These are phyloP conservation scores for Aphelenchoides avenae DNA, from an alignment of 1,140 invertebrate genomes.

Conservation along the genomic window DNA sequence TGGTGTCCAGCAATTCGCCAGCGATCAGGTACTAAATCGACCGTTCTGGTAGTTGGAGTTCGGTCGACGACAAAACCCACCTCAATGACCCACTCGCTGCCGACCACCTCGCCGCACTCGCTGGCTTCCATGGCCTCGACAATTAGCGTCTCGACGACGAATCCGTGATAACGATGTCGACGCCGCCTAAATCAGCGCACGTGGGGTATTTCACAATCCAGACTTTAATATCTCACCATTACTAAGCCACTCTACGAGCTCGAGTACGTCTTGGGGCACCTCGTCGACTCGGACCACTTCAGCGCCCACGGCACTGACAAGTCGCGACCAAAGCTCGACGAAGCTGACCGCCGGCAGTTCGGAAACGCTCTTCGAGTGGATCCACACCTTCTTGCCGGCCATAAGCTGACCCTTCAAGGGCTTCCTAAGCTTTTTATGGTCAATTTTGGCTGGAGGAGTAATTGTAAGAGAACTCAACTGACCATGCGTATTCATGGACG, in stretches of 20 bases:
- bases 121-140: conserved; percentile 15
- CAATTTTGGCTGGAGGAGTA: conserved; percentile 1
- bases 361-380: conserved; percentile 27
- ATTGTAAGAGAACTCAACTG: too few species aligned
- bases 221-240: too few species aligned
- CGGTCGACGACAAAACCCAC: too few species aligned
- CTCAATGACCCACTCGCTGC: conserved; percentile 54
- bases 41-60: too few species aligned
- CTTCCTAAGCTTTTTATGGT: conserved; percentile 26
- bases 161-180: conserved; percentile 47
- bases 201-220: neutral
- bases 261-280: neutral
- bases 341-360: conserved; percentile 41
- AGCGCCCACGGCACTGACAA: conserved; percentile 46
- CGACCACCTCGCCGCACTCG: conserved; percentile 28
- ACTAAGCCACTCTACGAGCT: too few species aligned
- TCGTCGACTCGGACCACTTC: conserved; percentile 26
- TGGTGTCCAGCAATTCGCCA: conserved; percentile 30
- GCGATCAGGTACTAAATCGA: conserved; percentile 47
- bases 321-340: conserved; percentile 46
- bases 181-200: conserved; percentile 19
- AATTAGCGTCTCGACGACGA: conserved; percentile 21
- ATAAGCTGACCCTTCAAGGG: conserved; percentile 33
- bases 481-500: conserved; percentile 14
- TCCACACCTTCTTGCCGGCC: conserved; percentile 28